These are phyloP conservation scores for Drosophila cognata DNA, from an alignment of 2,888 invertebrate genomes.

Conservation along the genomic window DNA sequence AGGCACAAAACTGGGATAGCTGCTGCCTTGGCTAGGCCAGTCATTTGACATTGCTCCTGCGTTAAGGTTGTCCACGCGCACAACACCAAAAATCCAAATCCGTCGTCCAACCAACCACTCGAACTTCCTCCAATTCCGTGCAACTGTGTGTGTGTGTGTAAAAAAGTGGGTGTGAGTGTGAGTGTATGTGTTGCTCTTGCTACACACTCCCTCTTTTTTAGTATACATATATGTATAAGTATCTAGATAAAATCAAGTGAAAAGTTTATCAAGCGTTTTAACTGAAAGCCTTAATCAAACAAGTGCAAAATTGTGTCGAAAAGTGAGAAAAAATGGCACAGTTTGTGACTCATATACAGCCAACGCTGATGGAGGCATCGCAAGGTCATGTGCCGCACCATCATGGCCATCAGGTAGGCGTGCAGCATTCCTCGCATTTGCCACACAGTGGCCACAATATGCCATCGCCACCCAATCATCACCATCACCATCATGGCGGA, in stretches of 20 bases:
- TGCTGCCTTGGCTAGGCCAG: slow-evolving; percentile 64
- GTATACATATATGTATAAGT: slow-evolving; percentile 55
- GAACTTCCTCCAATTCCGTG: slow-evolving; percentile 31
- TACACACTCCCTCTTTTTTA: slow-evolving; percentile 54
- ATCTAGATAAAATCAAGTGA: slow-evolving; percentile 35
- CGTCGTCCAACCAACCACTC: slow-evolving; percentile 39
- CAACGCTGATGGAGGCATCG: slow-evolving; percentile 87
- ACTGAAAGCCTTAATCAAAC: slow-evolving; percentile 40
- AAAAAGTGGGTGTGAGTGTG: slow-evolving; percentile 16
- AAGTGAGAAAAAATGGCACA: slow-evolving; percentile 85
- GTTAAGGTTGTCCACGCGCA: slow-evolving; percentile 82
- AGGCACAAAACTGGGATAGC: slow-evolving; percentile 77
- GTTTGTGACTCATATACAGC: slow-evolving; percentile 87
- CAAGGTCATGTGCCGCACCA: slow-evolving; percentile 87
- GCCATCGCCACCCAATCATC: slow-evolving; percentile 84
- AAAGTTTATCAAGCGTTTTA: slow-evolving; percentile 55
- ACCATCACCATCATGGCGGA: slow-evolving; percentile 68
- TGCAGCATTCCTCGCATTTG: slow-evolving; percentile 84
- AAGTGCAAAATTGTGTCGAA: slow-evolving; percentile 29
- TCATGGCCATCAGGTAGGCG: slow-evolving; percentile 85
- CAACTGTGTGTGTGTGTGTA: slow-evolving; percentile 16
- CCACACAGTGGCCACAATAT: slow-evolving; percentile 85
- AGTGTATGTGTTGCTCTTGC: slow-evolving; percentile 42
- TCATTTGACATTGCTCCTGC: slow-evolving; percentile 84
- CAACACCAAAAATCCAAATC: slow-evolving; percentile 31